Evolutionary conservation across 1,140 invertebrate genomes (phyloP).

Genomic region (Pantala flavescens): DNA sequence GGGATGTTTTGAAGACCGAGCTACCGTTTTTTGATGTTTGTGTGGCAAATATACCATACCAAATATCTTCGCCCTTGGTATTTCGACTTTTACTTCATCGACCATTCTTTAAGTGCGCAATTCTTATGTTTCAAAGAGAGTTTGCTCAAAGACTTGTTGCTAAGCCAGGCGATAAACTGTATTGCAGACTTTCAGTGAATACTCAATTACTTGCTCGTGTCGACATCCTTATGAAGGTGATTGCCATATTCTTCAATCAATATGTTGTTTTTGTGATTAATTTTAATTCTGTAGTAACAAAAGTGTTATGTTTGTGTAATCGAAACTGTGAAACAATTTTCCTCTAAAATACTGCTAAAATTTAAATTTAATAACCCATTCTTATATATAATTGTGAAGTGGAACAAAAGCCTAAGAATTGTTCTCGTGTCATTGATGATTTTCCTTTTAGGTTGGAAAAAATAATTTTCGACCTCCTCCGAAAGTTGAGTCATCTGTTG

Average conservation of each 20-base stretch:
- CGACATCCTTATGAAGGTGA: conserved; percentile 93
- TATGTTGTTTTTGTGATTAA: conserved; percentile 15
- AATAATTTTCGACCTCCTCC: conserved; percentile 98
- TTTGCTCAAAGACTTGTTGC: conserved; percentile 96
- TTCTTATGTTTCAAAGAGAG: conserved; percentile 98
- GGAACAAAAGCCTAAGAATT: no score
- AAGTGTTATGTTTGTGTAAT: background rate
- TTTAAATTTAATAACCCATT: no score
- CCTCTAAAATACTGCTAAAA: no score
- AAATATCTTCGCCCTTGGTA: conserved; percentile 96
- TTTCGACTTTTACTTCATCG: conserved; percentile 94
- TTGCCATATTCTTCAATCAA: conserved; percentile 19
- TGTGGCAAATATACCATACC: conserved; percentile 98
- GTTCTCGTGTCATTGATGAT: conserved; percentile 20
- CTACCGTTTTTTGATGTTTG: conserved; percentile 99
- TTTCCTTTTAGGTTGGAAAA: conserved; percentile 67
- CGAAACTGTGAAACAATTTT: no score
- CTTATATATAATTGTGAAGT: no score
- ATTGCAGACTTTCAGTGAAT: conserved; percentile 93
- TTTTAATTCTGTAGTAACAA: background rate
- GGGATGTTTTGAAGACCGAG: conserved; percentile 90
- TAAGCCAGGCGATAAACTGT: conserved; percentile 94
- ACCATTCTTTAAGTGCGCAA: conserved; percentile 73
- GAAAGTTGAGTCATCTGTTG: conserved; percentile 98
- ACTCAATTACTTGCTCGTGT: conserved; percentile 91